Evolutionary conservation across 2,888 invertebrate species (phyloP), one percentile per base, ranked within the genome.

Genomic region (Anagyrus pseudococci): DNA sequence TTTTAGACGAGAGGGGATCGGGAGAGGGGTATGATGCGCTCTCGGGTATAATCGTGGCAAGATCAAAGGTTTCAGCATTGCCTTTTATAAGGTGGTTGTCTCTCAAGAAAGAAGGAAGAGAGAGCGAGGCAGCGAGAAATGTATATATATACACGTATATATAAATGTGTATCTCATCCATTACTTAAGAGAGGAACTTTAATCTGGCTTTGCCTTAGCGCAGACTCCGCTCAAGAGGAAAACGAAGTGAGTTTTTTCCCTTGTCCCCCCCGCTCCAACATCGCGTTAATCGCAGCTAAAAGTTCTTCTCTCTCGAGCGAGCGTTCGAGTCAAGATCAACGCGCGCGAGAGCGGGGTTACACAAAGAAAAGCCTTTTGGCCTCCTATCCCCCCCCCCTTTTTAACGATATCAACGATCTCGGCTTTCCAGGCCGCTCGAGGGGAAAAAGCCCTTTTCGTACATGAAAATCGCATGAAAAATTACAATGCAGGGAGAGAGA

Each of bases 171-270:
- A n/a, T n/a, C n/a, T n/a, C n/a, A n/a, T 41, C 46, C 46, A 47
- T 62, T 62, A 57, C 56, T 57, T 57, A 52, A 57, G 37, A 20
- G 41, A 56, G 44, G 6, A 6, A 55, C 46, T 55, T 61, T 61
- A 56, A 56, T 61, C 55, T 46, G 50, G 55, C 61, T 50, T 61
- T 19, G 6, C 55, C 55, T 33, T 37, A 25, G 33, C n/a, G 49
- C 41, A 50, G 43, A 33, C 19, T 49, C 23, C 56, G 26, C 46
- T 62, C 46, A 40, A 56, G 40, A 40, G 17, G 50, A 62, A 62
- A 56, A 57, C 41, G 50, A 52, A 26, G 52, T 46, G 52, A 40
- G 19, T 53, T 59, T 63, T 49, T 53, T 37, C 47, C 22, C 40
- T 19, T 41, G 33, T 41, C 29, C 23, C 15, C 41, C 29, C 29